These are phyloP conservation scores for Pionites leucogaster DNA, from an alignment of 2,113 vertebrate species.

Conservation along the genomic window DNA sequence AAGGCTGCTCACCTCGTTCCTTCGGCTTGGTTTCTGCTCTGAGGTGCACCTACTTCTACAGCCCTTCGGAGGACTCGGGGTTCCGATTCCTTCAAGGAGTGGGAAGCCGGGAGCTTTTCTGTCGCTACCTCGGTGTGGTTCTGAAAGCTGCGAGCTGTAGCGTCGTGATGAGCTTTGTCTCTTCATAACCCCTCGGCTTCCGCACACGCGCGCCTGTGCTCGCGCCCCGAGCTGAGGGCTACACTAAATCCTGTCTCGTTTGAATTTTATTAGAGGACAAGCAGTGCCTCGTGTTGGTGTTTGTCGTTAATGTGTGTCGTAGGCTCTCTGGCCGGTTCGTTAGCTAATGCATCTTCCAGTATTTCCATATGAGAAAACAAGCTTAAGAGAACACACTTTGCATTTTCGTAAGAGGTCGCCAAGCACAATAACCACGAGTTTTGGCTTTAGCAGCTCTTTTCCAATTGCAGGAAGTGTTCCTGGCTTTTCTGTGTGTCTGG, in stretches of 20 bases:
- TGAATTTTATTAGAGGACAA: background rate
- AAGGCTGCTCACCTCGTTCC: fast-evolving
- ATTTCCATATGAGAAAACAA: background rate
- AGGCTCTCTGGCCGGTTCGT: background rate
- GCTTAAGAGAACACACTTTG: background rate
- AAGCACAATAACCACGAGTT: background rate
- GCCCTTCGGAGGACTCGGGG: fast-evolving
- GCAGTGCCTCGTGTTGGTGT: background rate
- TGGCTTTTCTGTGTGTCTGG: background rate
- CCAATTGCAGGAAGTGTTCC: fast-evolving
- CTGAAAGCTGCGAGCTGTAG: background rate
- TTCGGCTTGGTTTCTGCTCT: background rate
- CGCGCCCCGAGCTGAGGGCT: fast-evolving
- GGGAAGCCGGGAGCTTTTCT: background rate
- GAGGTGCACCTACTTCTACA: background rate
- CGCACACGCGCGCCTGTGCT: fast-evolving
- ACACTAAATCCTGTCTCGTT: background rate
- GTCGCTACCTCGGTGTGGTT: fast-evolving
- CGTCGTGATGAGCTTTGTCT: background rate
- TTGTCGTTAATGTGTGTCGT: background rate
- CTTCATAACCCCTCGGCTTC: background rate
- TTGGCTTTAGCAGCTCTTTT: background rate
- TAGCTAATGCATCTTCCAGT: background rate
- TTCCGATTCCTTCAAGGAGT: background rate
- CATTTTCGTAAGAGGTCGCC: fast-evolving